A percentile compares a stretch with the other conserved stretches of the same genome.
phyloP scores from a whole-genome alignment of 2,888 invertebrate species.

The Enchytraeus crypticus region DNA sequence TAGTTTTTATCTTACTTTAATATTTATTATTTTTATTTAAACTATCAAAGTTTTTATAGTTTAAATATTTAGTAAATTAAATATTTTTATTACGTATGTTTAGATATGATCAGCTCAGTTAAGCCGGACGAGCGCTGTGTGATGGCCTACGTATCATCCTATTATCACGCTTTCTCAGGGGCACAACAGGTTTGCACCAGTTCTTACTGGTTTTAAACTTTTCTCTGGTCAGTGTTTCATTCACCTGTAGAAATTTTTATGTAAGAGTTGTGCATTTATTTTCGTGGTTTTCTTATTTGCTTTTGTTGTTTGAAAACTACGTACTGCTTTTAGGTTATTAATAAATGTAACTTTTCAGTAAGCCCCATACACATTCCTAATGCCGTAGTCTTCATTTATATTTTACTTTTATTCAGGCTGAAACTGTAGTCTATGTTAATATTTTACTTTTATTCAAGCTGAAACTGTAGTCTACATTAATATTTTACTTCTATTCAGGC shows the following conservation, averaged over 20 bases:
- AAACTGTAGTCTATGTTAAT: too few species aligned
- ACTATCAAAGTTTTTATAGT: background rate
- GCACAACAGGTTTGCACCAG: slow-evolving; percentile 81
- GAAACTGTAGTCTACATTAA: background rate
- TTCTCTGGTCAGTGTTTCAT: background rate
- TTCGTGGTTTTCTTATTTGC: background rate
- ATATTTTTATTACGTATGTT: slow-evolving; percentile 45
- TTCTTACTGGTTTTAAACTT: background rate
- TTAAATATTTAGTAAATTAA: background rate
- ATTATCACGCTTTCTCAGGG: slow-evolving; percentile 53
- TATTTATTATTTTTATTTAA: too few species aligned
- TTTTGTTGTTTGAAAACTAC: background rate
- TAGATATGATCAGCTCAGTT: slow-evolving; percentile 98
- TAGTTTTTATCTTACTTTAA: too few species aligned
- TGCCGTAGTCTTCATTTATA: too few species aligned
- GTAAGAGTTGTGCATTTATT: too few species aligned
- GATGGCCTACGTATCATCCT: slow-evolving; percentile 99
- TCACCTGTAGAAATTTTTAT: background rate
- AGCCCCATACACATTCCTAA: too few species aligned
- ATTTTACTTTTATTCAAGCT: too few species aligned
- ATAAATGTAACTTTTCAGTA: too few species aligned
- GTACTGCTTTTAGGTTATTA: background rate
- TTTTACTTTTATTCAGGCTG: too few species aligned
- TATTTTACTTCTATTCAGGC: too few species aligned
- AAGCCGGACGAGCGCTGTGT: slow-evolving; percentile 99